Base-by-base conservation (phyloP, 2,797 vertebrate genomes). In the Pangasius krempfi region DNA sequence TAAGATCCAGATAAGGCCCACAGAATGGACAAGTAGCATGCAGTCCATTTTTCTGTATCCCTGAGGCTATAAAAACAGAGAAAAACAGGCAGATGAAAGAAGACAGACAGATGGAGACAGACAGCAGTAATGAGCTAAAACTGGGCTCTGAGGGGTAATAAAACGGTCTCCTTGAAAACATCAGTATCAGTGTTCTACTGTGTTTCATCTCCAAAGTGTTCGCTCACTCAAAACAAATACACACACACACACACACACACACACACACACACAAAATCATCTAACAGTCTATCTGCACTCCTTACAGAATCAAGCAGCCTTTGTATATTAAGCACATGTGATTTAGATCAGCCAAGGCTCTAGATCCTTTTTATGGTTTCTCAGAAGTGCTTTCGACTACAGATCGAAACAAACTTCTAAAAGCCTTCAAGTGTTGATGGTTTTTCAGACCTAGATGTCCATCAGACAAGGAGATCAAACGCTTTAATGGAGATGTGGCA, bases 101-200 rank as follows among this genome's bases (percentile, higher is more conserved):
- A 72, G 70, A 72, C 20, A 12, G 89, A 89, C 87, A 82, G 60
- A 50, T 33, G 56, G 78, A 87, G 84, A 85, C 82, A 78, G 75
- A 66, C 68, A 68, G 62, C 60, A n/a, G 4, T 73, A 85, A 56
- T 22, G 64, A 84, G 87, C 84, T 30, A 20, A 33, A 75, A 66
- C 27, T 78, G 76, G 64, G 64, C 86, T 81, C 62, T 18, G 64
- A 78, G n/a, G 75, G n/a, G 33, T 58, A 70, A 84, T 89, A 72
- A 89, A 86, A 81, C 58, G 22, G 25, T 73, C 75, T 44, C 52
- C 50, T 54, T 60, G 27, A 87, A 68, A 80, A 80, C 22, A 40
- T 80, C 25, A 68, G 47, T n/a, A 20, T 78, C 27, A 33, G 0
- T 50, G 50, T 78, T 4, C 16, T 30, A 14, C 56, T 33, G 8